Conservation (phyloP, 2,888 invertebrate genomes). For the Synanthedon tipuliformis region DNA sequence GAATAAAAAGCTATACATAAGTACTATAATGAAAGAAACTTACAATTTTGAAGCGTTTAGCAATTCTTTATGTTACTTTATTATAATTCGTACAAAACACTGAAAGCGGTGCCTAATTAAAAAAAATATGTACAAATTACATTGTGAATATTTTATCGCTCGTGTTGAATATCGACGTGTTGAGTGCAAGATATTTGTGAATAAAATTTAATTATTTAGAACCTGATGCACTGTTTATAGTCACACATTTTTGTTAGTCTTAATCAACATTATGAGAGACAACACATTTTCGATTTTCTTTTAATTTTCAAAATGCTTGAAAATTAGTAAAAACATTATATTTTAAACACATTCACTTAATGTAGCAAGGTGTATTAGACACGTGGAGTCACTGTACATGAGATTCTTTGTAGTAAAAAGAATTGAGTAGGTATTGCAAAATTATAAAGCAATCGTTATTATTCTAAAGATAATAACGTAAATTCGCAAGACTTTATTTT, state of each 20-base stretch:
- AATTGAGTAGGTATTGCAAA: too few relatives aligned
- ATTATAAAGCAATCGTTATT: too few relatives aligned
- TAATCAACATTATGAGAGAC: not conserved
- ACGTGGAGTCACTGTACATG: conserved; percentile 1
- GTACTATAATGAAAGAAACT: conserved; percentile 2
- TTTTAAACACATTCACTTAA: conserved; percentile 16
- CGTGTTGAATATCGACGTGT: too few relatives aligned
- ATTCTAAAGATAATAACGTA: too few relatives aligned
- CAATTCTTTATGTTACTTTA: conserved; percentile 1
- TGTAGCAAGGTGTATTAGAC: conserved; percentile 14
- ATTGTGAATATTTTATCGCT: conserved; percentile 55
- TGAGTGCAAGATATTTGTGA: conserved; percentile 53
- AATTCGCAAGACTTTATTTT: not conserved
- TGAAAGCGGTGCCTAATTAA: conserved; percentile 44
- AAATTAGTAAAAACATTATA: not conserved
- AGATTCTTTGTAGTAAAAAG: not conserved
- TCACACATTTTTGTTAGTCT: conserved; percentile 27
- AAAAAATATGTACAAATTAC: conserved; percentile 53
- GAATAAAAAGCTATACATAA: not conserved
- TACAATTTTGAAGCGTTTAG: conserved; percentile 15
- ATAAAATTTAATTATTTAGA: conserved; percentile 48
- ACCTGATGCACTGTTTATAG: conserved; percentile 49
- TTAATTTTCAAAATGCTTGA: conserved; percentile 2
- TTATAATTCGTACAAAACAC: conserved; percentile 15
- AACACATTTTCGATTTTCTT: not conserved